phyloP scores from a whole-genome alignment of 2,797 vertebrate species.

The Rhinella marina region DNA sequence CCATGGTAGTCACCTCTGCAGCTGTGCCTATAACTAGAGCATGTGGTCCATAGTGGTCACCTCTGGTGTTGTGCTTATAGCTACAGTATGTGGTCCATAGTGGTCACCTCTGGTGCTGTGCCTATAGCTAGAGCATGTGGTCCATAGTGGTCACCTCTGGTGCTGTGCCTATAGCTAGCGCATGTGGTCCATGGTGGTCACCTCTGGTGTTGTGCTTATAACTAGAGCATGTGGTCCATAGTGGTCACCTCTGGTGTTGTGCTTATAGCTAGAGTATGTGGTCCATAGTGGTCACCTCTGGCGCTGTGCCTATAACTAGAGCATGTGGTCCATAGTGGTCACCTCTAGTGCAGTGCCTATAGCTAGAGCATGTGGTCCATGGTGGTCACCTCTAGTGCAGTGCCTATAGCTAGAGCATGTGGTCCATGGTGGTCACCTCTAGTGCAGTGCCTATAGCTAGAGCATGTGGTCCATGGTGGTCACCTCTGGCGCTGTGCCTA shows the following conservation, averaged over 20 bases:
- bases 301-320: neutral
- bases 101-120: neutral
- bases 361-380: neutral
- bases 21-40: neutral
- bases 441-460: neutral
- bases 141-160: neutral
- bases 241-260: neutral
- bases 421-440: too few species aligned
- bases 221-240: neutral
- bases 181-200: neutral
- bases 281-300: neutral
- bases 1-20: neutral
- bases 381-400: too few species aligned
- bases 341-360: neutral
- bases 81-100: neutral
- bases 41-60: neutral
- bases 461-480: neutral
- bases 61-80: neutral
- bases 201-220: neutral
- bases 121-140: neutral
- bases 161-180: neutral
- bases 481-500: neutral
- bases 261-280: neutral
- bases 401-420: neutral
- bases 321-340: neutral